phyloP scores from a whole-genome alignment of 37 sponge, comb jelly and placozoan species.

The Diacarnus erythraeanus region DNA sequence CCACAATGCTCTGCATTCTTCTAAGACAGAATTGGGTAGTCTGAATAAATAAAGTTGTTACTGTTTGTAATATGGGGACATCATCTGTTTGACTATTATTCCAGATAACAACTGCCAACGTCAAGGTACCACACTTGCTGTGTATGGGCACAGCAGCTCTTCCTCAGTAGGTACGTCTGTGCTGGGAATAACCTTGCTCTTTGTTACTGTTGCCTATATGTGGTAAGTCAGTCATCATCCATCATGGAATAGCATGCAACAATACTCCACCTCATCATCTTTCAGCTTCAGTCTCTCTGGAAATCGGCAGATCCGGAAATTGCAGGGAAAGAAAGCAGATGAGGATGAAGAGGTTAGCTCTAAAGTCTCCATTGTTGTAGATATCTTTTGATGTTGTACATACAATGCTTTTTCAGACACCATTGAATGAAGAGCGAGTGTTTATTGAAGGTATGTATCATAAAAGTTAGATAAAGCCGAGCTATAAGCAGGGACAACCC shows the following conservation, averaged over 20 bases:
- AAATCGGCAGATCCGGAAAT: slow-evolving; percentile 53
- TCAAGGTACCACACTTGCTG: slow-evolving; percentile 13
- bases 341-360: background rate
- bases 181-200: slow-evolving; percentile 76
- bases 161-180: slow-evolving; percentile 69
- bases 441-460: slow-evolving; percentile 12
- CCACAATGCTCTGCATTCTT: no score
- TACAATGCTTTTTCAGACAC: no score
- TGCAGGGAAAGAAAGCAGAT: slow-evolving; percentile 59
- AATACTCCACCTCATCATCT: background rate
- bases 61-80: no score
- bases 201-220: slow-evolving; percentile 72
- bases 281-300: slow-evolving; percentile 53
- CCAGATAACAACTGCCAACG: slow-evolving; percentile 3
- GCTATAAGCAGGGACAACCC: background rate
- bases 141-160: slow-evolving; percentile 21
- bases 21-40: no score
- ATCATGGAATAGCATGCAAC: background rate
- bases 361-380: no score
- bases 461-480: background rate
- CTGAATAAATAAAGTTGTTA: no score
- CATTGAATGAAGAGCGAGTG: slow-evolving; percentile 3
- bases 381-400: no score
- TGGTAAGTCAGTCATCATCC: slow-evolving; percentile 45
- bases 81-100: no score